A percentile compares a stretch with the other conserved stretches of the same genome.
phyloP scores from a whole-genome alignment of 2,113 vertebrate species.

The Petroica traversi region DNA sequence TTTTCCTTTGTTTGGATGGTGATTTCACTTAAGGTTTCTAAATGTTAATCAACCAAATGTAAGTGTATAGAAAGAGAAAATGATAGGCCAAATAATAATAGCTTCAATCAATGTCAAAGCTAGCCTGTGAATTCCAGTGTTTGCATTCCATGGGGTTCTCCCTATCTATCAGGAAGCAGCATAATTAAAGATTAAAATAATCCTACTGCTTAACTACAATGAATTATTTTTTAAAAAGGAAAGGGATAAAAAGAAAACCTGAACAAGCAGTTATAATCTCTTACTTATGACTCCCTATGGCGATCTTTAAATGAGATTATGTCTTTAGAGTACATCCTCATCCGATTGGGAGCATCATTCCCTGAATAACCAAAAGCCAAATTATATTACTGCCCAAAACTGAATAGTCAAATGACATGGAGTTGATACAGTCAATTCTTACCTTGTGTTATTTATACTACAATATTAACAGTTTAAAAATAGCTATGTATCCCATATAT shows the following conservation, averaged over 20 bases:
- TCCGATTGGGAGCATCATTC: not conserved
- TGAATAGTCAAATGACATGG: not conserved
- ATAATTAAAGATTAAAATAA: conserved; percentile 39
- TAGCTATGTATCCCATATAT: not conserved
- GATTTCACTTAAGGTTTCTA: not conserved
- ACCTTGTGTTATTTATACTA: not conserved
- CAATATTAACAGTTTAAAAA: not conserved
- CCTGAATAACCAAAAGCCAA: not conserved
- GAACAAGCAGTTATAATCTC: not conserved
- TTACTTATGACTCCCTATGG: not conserved
- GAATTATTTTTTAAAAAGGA: not conserved
- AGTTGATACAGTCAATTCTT: not conserved
- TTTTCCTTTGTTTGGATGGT: not conserved
- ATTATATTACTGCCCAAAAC: not conserved
- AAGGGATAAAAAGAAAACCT: not conserved
- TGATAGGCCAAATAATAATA: not conserved
- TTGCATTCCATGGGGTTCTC: not conserved
- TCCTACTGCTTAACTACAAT: not conserved
- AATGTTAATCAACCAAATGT: not conserved
- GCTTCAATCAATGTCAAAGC: not conserved
- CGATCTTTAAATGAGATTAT: conserved; percentile 5
- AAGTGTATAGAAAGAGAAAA: not conserved
- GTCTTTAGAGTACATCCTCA: not conserved
- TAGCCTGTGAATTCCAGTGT: not conserved
- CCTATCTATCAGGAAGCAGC: not conserved